Conservation (phyloP, 2,888 invertebrate species). For the Nebria salina region DNA sequence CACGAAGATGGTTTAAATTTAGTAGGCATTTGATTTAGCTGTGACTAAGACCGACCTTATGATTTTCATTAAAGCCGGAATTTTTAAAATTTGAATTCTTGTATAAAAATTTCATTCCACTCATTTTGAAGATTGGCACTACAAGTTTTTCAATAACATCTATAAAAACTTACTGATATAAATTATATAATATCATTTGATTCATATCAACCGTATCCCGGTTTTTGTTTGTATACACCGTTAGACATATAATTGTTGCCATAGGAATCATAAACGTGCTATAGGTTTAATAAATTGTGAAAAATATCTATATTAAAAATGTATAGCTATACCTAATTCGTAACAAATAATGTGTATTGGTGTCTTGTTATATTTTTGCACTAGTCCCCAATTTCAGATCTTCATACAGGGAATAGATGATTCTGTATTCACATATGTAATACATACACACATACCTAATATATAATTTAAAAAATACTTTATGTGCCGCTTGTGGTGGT, state of each 20-base stretch:
- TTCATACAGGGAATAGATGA: no score
- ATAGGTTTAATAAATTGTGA: not conserved
- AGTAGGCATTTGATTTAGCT: not conserved
- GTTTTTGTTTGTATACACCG: not conserved
- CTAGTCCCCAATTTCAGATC: no score
- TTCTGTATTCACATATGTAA: no score
- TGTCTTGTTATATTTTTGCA: no score
- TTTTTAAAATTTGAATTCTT: slow-evolving; percentile 30
- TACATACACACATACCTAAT: not conserved
- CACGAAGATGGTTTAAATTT: not conserved
- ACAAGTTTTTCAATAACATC: slow-evolving; percentile 24
- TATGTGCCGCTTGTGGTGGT: slow-evolving; percentile 16
- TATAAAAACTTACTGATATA: slow-evolving; percentile 10
- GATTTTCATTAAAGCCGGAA: slow-evolving; percentile 22
- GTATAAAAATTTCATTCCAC: slow-evolving; percentile 34
- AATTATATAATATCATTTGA: not conserved
- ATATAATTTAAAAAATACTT: not conserved
- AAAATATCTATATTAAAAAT: not conserved
- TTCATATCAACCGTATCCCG: not conserved
- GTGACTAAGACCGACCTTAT: slow-evolving; percentile 3
- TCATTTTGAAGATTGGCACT: slow-evolving; percentile 25
- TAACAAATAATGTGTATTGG: no score
- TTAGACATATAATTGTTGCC: not conserved
- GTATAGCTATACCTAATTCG: no score
- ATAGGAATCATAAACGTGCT: not conserved